phyloP scores from a whole-genome alignment of 1,140 invertebrate genomes.

The Drosophila pectinifera region DNA sequence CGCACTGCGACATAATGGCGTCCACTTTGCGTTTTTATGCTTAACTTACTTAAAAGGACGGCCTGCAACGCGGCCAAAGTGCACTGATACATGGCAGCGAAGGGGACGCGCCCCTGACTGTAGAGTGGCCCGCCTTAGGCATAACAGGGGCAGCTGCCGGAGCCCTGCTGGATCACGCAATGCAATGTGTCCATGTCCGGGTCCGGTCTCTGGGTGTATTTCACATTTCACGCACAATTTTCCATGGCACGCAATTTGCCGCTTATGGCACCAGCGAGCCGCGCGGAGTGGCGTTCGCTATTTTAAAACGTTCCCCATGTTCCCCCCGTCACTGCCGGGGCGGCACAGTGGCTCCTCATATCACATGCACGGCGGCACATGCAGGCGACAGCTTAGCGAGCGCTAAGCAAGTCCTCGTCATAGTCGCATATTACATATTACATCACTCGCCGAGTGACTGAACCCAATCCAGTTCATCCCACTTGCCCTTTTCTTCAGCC shows the following conservation, averaged over 20 bases:
- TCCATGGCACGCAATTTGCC: slow-evolving; percentile 76
- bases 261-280: slow-evolving; percentile 59
- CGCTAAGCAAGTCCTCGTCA: slow-evolving; percentile 69
- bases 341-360: slow-evolving; percentile 57
- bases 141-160: slow-evolving; percentile 24
- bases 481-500: slow-evolving; percentile 63
- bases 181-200: slow-evolving; percentile 50
- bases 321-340: neutral
- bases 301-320: slow-evolving; percentile 56
- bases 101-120: slow-evolving; percentile 49
- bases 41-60: slow-evolving; percentile 84
- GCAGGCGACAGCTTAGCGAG: slow-evolving; percentile 77
- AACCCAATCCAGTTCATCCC: slow-evolving; percentile 60
- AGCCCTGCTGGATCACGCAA: slow-evolving; percentile 51
- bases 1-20: slow-evolving; percentile 83
- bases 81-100: slow-evolving; percentile 47
- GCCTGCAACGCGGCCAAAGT: slow-evolving; percentile 43
- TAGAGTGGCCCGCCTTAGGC: slow-evolving; percentile 40
- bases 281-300: slow-evolving; percentile 39
- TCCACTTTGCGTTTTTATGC: slow-evolving; percentile 84
- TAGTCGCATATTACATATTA: slow-evolving; percentile 81
- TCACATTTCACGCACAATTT: slow-evolving; percentile 84
- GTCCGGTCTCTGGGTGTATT: slow-evolving; percentile 47
- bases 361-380: slow-evolving; percentile 75
- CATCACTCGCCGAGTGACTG: slow-evolving; percentile 71